These are phyloP conservation scores for Clupea harengus DNA, from an alignment of 2,113 vertebrate species.

Conservation along the genomic window DNA sequence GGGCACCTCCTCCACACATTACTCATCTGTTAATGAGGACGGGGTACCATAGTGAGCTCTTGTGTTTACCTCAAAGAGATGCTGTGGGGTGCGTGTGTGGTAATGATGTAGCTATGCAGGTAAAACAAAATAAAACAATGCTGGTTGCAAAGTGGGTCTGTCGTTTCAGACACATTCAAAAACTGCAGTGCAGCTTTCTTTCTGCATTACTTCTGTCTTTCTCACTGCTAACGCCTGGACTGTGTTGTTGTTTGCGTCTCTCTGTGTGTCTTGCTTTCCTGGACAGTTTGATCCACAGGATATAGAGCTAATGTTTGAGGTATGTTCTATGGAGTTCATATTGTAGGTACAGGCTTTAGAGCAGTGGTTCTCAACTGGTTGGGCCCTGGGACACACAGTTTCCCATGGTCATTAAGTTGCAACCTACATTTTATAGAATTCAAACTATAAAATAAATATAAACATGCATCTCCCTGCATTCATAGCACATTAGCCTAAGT, in stretches of 20 bases:
- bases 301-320: constrained; percentile 76
- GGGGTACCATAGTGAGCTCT: not conserved
- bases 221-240: constrained; percentile 53
- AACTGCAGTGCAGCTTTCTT: not conserved
- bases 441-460: no score
- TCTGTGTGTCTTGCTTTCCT: constrained; percentile 65
- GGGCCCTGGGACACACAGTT: no score
- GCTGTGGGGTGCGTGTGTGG: not conserved
- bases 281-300: constrained; percentile 76
- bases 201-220: constrained; percentile 27
- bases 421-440: no score
- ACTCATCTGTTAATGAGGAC: not conserved
- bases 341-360: constrained; percentile 6
- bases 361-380: no score
- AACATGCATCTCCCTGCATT: no score
- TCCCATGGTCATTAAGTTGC: no score
- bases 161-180: constrained; percentile 21
- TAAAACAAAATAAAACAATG: not conserved
- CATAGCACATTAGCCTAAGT: no score
- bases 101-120: not conserved
- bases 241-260: constrained; percentile 66
- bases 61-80: not conserved
- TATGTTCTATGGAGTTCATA: constrained; percentile 63
- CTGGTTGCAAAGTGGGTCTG: not conserved
- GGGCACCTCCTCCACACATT: not conserved